These are phyloP conservation scores for Aleadryas rufinucha DNA, from an alignment of 2,113 vertebrate genomes.

Conservation along the genomic window DNA sequence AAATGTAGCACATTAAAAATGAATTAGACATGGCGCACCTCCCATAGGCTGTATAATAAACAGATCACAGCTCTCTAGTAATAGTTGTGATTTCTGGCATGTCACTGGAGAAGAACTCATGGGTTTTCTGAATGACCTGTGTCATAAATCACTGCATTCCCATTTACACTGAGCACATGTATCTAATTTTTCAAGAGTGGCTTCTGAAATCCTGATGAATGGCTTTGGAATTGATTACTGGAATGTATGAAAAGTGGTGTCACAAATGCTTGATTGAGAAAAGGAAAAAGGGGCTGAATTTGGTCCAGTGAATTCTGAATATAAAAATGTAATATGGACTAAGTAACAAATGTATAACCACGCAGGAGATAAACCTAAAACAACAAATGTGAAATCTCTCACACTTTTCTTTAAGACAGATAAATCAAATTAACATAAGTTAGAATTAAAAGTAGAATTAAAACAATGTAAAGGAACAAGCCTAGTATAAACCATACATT, in stretches of 20 bases:
- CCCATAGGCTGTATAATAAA: slow-evolving; percentile 84
- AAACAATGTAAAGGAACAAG: background rate
- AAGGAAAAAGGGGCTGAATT: background rate
- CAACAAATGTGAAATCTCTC: background rate
- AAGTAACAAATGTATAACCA: background rate
- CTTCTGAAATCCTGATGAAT: slow-evolving; percentile 65
- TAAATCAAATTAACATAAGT: background rate
- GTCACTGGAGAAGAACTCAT: slow-evolving; percentile 68
- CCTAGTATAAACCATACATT: background rate
- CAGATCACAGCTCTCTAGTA: slow-evolving; percentile 84
- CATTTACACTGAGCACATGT: slow-evolving; percentile 80
- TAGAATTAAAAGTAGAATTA: background rate
- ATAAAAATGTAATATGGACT: background rate
- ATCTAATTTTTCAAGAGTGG: slow-evolving; percentile 73
- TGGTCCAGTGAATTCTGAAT: background rate
- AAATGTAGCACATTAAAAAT: slow-evolving; percentile 76
- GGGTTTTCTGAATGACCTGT: slow-evolving; percentile 79
- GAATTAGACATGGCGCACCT: slow-evolving; percentile 78
- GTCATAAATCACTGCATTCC: slow-evolving; percentile 74
- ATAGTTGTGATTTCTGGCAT: slow-evolving; percentile 87
- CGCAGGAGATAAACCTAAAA: background rate
- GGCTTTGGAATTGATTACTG: slow-evolving; percentile 43
- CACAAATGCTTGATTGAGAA: background rate
- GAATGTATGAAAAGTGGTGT: background rate
- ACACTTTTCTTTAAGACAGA: background rate